Evolutionary conservation across 2,888 invertebrate genomes (phyloP), one percentile per base, ranked within the genome.

Genomic region (Apomyelois bistriatella): DNA sequence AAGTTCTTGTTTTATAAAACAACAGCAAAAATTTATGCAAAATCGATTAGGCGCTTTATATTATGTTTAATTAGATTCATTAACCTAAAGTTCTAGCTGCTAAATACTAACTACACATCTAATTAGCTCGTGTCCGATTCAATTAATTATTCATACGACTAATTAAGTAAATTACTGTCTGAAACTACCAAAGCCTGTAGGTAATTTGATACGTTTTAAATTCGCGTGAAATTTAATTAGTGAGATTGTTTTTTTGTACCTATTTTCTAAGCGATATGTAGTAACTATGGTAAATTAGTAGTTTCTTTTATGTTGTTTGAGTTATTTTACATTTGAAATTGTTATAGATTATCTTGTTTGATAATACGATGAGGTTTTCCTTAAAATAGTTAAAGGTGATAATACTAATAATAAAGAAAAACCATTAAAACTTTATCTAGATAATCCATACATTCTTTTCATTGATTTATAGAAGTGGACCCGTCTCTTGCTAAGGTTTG

Each of bases 101-200:
- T 46, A 22, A 43, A 10, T n/a, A 28, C 30, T 41, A 28, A 12
- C 42, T 22, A 22, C 30, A 6, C 22, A 6, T 22, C 1, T 13
- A 30, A 30, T 35, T 32, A 46, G 46, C 46, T 35, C 16, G 32
- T 10, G 32, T 46, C 46, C 46, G 15, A 46, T 46, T 16, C 16
- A 32, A 46, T 46, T 32, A 46, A 35, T 46, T 46, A 46, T 46
- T 46, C 46, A 46, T 46, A 35, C 16, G 32, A 35, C 46, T 30
- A 46, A 46, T 46, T 43, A 35, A 32, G 15, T 15, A 6, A 46
- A 46, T 35, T 46, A 46, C 32, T 16, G n/a, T 7, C 46, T 32
- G 28, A 35, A 32, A 35, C 32, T 46, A 46, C 8, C 46, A 16
- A 28, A 28, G 46, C 46, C 3, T 16, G 16, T 9, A 17, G 22